Base-by-base conservation (phyloP, 1,140 invertebrate genomes). In the Leucophenga varia region DNA sequence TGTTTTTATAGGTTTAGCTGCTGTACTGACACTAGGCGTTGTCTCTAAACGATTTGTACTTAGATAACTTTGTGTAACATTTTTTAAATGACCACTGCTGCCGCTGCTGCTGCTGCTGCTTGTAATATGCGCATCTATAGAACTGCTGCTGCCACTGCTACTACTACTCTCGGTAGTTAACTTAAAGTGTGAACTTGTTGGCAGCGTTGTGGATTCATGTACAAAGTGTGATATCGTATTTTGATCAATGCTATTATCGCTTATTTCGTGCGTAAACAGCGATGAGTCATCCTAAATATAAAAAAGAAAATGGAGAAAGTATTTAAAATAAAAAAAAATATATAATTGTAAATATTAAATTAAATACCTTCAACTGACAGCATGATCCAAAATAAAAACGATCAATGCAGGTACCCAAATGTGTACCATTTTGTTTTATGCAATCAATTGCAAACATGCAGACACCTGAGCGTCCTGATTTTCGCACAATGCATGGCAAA, bases 391-490 rank as follows among this genome's bases (percentile, higher is more conserved):
- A 93, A 75, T 93, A 93, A 75, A 93, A 94, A 38, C 90, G 83
- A 76, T 95, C 91, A 67, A 93, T 90, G 71, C 93, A 95, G 3
- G 90, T 93, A 39, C 91, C 91, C 49, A 95, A 77, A 63, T 94
- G 91, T 2, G 89, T 90, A 20, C 93, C 93, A 72, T 94, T 93
- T 19, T 87, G 83, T 79, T 93, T 93, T 22, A 91, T 83, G 68
- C 93, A 96, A 51, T 93, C 89, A 75, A 92, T 93, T 43, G 91
- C 91, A 72, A 96, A 95, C 92, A 96, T 96, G 67, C 93, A 96
- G 7, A 91, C 81, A 7, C 93, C 93, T 42, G 84, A 86, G 54
- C 90, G 84, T 3, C 84, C 86, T 16, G 84, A 86, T 67, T 83
- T 82, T 64, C 88, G 83, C 38, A 87, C 89, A 63, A 92, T 83